These are phyloP conservation scores for Helarctos malayanus DNA, from an alignment of 2,797 vertebrate genomes.

Conservation along the genomic window DNA sequence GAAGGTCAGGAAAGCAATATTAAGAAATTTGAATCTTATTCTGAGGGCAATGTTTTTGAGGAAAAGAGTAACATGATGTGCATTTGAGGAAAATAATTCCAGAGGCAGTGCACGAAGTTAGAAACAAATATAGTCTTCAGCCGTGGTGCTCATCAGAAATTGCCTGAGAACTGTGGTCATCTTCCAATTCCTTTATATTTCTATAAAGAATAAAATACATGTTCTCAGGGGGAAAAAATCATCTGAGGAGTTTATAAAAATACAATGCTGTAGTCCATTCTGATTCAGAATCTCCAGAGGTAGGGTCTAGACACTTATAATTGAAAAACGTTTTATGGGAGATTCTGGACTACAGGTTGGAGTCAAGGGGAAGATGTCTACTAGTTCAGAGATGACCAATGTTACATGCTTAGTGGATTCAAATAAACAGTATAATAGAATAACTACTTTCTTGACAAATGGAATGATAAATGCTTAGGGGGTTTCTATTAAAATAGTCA, in stretches of 20 bases:
- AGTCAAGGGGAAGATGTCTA: background rate
- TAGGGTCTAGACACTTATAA: background rate
- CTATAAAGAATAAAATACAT: constrained; percentile 54
- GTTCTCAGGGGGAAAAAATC: background rate
- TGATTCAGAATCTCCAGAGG: background rate
- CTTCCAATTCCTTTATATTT: constrained; percentile 33
- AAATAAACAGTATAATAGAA: constrained; percentile 55
- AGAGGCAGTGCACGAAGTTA: background rate
- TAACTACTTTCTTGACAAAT: constrained; percentile 60
- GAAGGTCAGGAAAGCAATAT: background rate
- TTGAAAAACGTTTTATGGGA: background rate
- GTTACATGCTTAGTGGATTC: constrained; percentile 29
- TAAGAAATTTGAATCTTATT: constrained; percentile 51
- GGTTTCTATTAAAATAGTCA: constrained; percentile 56
- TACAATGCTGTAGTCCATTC: background rate
- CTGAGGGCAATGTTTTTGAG: background rate
- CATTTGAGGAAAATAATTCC: constrained; percentile 51
- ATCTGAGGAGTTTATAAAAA: constrained; percentile 26
- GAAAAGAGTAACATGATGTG: background rate
- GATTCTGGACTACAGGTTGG: background rate
- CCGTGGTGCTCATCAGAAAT: background rate
- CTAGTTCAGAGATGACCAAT: constrained; percentile 47
- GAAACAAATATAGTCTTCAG: constrained; percentile 18
- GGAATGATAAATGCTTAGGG: constrained; percentile 53
- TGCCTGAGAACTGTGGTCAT: background rate